These are phyloP conservation scores for Odocoileus hemionus DNA, from an alignment of 2,113 vertebrate genomes.

Conservation along the genomic window DNA sequence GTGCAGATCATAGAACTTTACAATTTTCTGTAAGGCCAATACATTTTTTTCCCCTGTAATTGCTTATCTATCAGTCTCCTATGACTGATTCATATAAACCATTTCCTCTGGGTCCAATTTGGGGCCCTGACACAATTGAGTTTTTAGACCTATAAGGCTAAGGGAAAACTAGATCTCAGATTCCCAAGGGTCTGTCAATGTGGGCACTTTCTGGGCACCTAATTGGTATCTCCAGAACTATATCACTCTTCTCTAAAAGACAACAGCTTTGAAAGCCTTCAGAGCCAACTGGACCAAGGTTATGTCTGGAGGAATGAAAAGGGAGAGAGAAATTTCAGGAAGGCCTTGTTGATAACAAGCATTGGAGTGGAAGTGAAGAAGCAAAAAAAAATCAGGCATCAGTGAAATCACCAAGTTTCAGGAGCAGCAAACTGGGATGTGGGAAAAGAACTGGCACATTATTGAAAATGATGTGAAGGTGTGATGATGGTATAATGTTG, in stretches of 20 bases:
- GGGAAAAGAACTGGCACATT: background rate
- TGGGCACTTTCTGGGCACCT: background rate
- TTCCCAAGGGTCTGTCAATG: background rate
- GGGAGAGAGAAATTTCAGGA: background rate
- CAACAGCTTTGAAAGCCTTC: background rate
- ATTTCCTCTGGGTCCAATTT: background rate
- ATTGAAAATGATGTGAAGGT: fast-evolving
- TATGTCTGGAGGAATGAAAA: background rate
- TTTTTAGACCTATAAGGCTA: background rate
- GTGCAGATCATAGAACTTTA: background rate
- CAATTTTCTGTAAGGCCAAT: background rate
- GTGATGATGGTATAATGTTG: background rate
- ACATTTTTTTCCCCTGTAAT: background rate
- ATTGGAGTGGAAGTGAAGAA: background rate
- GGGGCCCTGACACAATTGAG: background rate
- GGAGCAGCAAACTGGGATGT: background rate
- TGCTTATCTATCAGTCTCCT: background rate
- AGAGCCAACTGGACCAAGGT: background rate
- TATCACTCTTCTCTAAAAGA: background rate
- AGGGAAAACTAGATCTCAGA: background rate
- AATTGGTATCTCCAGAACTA: background rate
- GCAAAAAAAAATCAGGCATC: background rate
- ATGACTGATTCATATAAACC: background rate
- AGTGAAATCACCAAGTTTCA: background rate
- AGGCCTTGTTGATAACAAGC: background rate